These are phyloP conservation scores for Reinhardtius hippoglossoides DNA, from an alignment of 2,113 vertebrate species.

Conservation along the genomic window DNA sequence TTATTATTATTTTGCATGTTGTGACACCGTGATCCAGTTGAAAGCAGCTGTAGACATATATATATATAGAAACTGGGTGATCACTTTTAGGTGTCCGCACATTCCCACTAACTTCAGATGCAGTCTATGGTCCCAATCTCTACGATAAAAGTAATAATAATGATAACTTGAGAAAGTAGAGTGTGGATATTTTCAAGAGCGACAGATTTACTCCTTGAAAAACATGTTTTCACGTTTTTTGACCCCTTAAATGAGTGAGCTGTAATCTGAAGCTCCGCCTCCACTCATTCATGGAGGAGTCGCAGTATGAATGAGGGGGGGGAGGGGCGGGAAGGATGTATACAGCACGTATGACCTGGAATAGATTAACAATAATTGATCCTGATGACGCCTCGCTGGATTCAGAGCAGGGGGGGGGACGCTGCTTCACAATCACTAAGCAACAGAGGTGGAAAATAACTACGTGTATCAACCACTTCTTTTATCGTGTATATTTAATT, in stretches of 20 bases:
- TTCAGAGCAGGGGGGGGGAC: background rate
- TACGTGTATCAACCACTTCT: no score
- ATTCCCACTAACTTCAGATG: no score
- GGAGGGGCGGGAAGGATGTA: background rate
- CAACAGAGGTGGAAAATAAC: background rate
- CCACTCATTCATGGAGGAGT: constrained; percentile 27
- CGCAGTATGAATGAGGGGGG: background rate
- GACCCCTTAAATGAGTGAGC: constrained; percentile 52
- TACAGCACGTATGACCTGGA: constrained; percentile 43
- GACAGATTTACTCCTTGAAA: background rate
- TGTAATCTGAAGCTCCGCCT: constrained; percentile 32
- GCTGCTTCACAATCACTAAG: background rate
- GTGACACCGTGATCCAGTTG: no score
- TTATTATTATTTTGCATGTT: no score
- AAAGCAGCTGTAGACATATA: no score
- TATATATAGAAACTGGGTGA: no score
- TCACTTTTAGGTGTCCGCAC: no score
- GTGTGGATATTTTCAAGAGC: background rate
- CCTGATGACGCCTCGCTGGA: constrained; percentile 6
- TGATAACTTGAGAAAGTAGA: background rate
- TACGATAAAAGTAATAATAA: background rate
- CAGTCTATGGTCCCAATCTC: no score
- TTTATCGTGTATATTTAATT: background rate
- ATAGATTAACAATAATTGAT: constrained; percentile 52
- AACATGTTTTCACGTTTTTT: background rate